Evolutionary conservation across 2,113 vertebrate genomes (phyloP).

Genomic region (Sclerurus mexicanus): DNA sequence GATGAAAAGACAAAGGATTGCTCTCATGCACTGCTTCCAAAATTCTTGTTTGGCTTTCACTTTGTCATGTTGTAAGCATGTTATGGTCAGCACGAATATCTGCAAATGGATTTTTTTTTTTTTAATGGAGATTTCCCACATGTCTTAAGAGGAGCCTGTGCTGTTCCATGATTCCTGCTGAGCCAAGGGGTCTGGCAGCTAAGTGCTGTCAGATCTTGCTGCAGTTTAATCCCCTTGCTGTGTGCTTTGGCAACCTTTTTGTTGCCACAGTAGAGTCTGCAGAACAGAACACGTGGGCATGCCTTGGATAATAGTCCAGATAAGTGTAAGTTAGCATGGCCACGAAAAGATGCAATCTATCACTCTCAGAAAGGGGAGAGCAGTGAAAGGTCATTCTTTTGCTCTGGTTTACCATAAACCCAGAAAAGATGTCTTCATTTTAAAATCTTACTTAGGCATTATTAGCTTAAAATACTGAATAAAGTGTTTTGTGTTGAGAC

Average conservation of each 20-base stretch:
- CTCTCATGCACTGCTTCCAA: background rate
- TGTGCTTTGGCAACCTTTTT: background rate
- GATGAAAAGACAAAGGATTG: background rate
- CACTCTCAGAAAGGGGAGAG: background rate
- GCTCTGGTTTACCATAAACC: background rate
- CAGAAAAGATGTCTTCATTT: background rate
- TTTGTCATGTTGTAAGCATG: background rate
- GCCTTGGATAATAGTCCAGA: background rate
- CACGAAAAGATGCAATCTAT: background rate
- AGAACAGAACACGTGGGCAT: background rate
- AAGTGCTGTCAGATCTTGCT: background rate
- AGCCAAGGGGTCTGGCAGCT: background rate
- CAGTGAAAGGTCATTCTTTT: background rate
- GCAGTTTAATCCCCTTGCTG: background rate
- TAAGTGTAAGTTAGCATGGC: background rate
- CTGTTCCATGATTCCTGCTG: background rate
- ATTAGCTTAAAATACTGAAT: background rate
- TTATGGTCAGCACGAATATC: background rate
- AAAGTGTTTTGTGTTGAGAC: background rate
- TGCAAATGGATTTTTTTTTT: background rate
- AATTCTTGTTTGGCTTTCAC: background rate
- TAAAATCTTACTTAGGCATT: background rate
- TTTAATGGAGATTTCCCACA: background rate
- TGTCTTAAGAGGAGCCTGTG: background rate
- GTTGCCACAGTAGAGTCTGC: background rate